Base-by-base conservation (phyloP, 2,113 vertebrate species). In the Hirundichthys speculiger region DNA sequence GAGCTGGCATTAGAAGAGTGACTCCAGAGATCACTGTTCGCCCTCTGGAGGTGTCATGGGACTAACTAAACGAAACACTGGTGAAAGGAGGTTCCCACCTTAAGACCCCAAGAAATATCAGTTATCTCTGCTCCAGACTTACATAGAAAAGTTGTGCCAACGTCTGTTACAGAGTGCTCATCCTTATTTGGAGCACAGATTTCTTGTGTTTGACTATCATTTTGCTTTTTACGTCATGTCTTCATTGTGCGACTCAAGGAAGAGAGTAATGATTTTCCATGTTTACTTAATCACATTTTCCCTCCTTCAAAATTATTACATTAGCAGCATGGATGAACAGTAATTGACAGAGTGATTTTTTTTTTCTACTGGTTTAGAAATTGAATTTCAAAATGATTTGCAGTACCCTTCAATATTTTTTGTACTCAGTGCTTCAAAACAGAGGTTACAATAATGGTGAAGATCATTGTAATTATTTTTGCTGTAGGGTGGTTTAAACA, bases 251-350 rank as follows among this genome's bases (percentile, higher is more conserved):
- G 46, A 24, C 71, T 65, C 4, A 4, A 69, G 34, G 50, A 75
- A 68, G 63, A 62, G 57, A 77, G 59, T 53, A 50, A 58, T 24
- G 58, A 79, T 64, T 78, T 75, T 42, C 69, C 41, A 12, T 73
- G 74, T 87, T 85, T 83, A 69, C 77, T 71, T 79, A 83, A 81
- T 83, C 64, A 55, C 53, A 59, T 80, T 79, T 59, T 22, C 58
- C 60, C 46, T 75, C 58, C 71, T 79, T 70, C 13, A 4, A 63
- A 73, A 70, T 80, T 39, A 63, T 69, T 69, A 62, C 67, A 67
- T 79, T 84, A 79, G 77, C 69, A 74, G 76, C 67, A 74, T 60
- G 64, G 78, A 56, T 77, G 78, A 89, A 79, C 67, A 75, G 43
- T 84, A 86, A 84, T 73, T 15, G 52, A 69, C 49, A 56, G 56